Evolutionary conservation across 2,113 vertebrate genomes (phyloP).

Genomic region (Neoarius graeffei): DNA sequence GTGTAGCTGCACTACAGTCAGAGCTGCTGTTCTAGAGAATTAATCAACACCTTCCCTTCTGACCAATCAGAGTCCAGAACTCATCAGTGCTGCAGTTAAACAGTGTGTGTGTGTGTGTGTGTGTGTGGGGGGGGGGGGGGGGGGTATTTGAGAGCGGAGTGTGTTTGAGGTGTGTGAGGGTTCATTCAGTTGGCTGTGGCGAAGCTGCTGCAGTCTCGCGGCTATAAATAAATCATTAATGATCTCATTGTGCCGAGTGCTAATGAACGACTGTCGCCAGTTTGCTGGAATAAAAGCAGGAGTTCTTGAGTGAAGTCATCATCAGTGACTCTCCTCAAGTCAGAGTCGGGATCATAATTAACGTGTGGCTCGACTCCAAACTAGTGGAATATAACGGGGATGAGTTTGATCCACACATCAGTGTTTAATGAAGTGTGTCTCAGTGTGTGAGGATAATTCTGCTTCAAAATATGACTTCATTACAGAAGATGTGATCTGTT

Average conservation of each 20-base stretch:
- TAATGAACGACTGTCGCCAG: conserved; percentile 54
- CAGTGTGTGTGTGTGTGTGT: no score
- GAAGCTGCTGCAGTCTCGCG: background rate
- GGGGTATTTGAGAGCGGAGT: background rate
- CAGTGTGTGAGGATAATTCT: conserved; percentile 64
- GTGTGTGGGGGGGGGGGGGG: no score
- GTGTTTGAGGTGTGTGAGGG: background rate
- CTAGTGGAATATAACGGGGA: conserved; percentile 66
- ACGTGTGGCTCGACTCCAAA: conserved; percentile 74
- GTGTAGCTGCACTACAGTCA: background rate
- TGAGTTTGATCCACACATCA: conserved; percentile 72
- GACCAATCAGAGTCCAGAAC: background rate
- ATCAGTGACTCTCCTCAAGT: conserved; percentile 64
- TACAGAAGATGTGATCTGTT: conserved; percentile 66
- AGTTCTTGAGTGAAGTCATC: conserved; percentile 45
- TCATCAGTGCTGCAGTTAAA: background rate
- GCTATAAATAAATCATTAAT: conserved; percentile 60
- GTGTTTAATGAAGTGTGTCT: conserved; percentile 73
- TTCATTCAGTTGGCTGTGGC: background rate
- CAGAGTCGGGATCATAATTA: conserved; percentile 76
- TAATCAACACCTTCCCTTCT: background rate
- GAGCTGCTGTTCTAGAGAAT: background rate
- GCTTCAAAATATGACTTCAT: conserved; percentile 70
- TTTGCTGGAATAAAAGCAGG: conserved; percentile 45
- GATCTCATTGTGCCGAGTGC: conserved; percentile 65